Percentiles rank a stretch among this genome's conserved stretches.
phyloP scores from a whole-genome alignment of 2,797 vertebrate genomes.

The Mastacembelus armatus region DNA sequence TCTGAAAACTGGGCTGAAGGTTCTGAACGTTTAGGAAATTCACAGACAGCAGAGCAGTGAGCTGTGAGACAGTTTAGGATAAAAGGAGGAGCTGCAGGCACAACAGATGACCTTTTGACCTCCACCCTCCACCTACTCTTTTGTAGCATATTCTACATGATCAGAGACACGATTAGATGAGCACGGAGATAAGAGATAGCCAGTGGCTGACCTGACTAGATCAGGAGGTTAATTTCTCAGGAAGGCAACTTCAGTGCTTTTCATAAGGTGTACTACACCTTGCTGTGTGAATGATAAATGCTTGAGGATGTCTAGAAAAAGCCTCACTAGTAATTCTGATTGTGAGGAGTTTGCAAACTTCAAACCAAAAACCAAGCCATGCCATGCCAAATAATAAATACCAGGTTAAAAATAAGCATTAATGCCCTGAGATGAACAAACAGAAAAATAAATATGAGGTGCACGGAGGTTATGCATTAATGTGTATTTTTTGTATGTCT shows the following conservation, averaged over 20 bases:
- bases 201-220: constrained; percentile 29
- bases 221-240: constrained; percentile 46
- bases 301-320: constrained; percentile 11
- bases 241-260: constrained; percentile 26
- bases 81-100: constrained; percentile 54
- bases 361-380: constrained; percentile 4
- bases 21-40: constrained; percentile 55
- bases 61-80: constrained; percentile 27
- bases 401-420: neutral
- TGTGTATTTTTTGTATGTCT: neutral
- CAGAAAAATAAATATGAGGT: neutral
- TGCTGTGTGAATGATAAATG: constrained; percentile 19
- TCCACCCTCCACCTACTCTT: constrained; percentile 39
- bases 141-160: constrained; percentile 49
- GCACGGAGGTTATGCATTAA: neutral
- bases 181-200: constrained; percentile 49
- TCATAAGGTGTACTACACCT: constrained; percentile 5
- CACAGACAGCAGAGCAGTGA: constrained; percentile 8
- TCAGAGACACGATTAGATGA: constrained; percentile 62
- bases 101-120: constrained; percentile 34
- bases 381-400: too few species aligned
- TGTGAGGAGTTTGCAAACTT: too few species aligned
- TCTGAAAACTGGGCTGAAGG: constrained; percentile 7
- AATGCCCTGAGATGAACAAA: neutral
- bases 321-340: constrained; percentile 25